Conservation (phyloP, 2,797 vertebrate species). For the Caiman crocodilus region DNA sequence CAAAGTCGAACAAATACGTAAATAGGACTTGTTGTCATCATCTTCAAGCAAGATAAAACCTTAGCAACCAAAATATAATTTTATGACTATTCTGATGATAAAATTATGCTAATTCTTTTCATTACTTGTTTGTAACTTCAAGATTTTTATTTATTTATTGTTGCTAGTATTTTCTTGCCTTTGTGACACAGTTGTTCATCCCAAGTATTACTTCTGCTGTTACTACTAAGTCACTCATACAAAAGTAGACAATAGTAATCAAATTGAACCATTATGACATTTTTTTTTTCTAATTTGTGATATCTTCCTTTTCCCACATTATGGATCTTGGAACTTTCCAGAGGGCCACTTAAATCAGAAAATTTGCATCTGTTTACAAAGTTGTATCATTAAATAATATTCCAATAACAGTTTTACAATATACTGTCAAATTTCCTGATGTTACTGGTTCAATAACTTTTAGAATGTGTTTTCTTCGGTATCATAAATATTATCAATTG, state of each 20-base stretch:
- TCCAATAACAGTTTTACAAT: not conserved
- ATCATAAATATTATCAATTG: not conserved
- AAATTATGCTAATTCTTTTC: not conserved
- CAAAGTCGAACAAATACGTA: not conserved
- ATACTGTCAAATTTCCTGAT: not conserved
- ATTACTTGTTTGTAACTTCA: not conserved
- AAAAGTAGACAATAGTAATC: conserved; percentile 21
- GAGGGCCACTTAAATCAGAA: not conserved
- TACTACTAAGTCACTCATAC: not conserved
- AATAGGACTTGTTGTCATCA: not conserved
- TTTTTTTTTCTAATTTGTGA: conserved; percentile 2
- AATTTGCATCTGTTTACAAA: not conserved
- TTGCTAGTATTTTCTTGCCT: not conserved
- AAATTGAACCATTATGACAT: not conserved
- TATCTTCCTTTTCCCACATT: conserved; percentile 27
- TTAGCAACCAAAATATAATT: not conserved
- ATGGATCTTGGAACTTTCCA: not conserved
- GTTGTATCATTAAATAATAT: not conserved
- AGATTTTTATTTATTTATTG: not conserved
- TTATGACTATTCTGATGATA: not conserved
- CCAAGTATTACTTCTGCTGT: conserved; percentile 46
- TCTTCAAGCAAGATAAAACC: not conserved
- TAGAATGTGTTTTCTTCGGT: not conserved
- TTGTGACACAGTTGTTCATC: conserved; percentile 31
- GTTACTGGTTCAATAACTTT: not conserved